A percentile compares a stretch with the other conserved stretches of the same genome.
These are phyloP conservation scores for Falco columbarius DNA, from an alignment of 2,797 vertebrate species.

Conservation along the genomic window DNA sequence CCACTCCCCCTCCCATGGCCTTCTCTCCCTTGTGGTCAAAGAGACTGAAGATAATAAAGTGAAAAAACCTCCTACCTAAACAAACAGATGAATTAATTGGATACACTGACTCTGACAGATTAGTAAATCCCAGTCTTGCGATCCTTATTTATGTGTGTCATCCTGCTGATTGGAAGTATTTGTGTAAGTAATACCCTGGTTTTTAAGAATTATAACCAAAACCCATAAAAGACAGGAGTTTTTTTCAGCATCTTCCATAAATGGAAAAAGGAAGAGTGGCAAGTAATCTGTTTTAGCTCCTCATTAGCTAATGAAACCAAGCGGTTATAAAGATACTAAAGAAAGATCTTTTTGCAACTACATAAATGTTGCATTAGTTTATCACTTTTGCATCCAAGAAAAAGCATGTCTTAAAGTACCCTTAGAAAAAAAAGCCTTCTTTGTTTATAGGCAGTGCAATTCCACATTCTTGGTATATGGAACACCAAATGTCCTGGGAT, in stretches of 20 bases:
- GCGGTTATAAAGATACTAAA: not conserved
- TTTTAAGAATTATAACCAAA: conserved; percentile 25
- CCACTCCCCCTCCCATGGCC: not conserved
- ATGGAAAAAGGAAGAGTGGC: not conserved
- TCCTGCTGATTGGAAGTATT: conserved; percentile 38
- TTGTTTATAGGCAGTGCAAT: conserved; percentile 53
- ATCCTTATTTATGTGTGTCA: conserved; percentile 30
- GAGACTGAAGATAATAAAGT: conserved; percentile 16
- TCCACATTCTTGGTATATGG: conserved; percentile 60
- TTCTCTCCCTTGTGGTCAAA: not conserved
- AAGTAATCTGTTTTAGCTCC: not conserved
- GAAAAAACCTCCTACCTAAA: conserved; percentile 44
- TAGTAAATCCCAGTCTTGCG: conserved; percentile 19
- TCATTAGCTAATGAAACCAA: not conserved
- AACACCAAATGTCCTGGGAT: conserved; percentile 54
- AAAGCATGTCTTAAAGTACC: not conserved
- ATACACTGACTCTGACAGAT: conserved; percentile 12
- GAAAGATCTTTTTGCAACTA: not conserved
- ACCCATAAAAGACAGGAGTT: not conserved
- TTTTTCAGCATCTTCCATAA: not conserved
- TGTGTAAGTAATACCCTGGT: not conserved
- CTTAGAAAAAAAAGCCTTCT: not conserved
- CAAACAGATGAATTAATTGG: conserved; percentile 52
- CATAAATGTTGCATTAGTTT: not conserved
- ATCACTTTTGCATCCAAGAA: not conserved